Evolutionary conservation across 2,888 invertebrate species (phyloP), one percentile per base, ranked within the genome.

Genomic region (Thereva nobilitata): DNA sequence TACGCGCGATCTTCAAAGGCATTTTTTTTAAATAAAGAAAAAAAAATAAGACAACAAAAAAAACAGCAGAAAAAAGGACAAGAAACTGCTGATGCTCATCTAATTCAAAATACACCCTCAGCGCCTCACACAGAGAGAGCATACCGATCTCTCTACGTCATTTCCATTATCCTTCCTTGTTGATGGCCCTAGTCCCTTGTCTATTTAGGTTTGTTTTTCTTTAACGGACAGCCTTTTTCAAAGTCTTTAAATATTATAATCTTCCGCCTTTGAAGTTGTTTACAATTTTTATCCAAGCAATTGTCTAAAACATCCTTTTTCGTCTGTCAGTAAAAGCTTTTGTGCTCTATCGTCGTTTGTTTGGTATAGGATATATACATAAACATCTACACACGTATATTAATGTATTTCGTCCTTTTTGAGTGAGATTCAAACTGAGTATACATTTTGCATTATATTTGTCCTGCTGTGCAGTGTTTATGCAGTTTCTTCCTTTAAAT

Each of bases 261-360:
- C 65, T 65, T 65, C 65, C 65, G 65, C 38, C 65, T 65, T 65
- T 65, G 56, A 65, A 65, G 65, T 65, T 65, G 53, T 53, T 64
- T 64, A 45, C 64, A 64, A 64, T 64, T 64, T 64, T 64, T 64
- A 49, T 61, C 50, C 41, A 23, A 50, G 41, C 49, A 61, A 50
- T 61, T 49, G 38, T 50, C 47, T 45, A 35, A 45, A 35, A 7
- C 37, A 47, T 59, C 35, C 37, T 12, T 23, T 47, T 38, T 34
- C 45, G 35, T 42, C 45, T 45, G 57, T 47, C 23, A 23, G 23
- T 23, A 23, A 23, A 45, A 37, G 37, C 57, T 59, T 40, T 59
- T 59, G 45, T 44, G 10, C 37, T 45, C 45, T 10, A 23, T 23
- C 23, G 23, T 23, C 23, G 23, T 2, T 23, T 23, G 23, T 23